phyloP scores from a whole-genome alignment of 2,113 vertebrate genomes.

The Peucedramus taeniatus region DNA sequence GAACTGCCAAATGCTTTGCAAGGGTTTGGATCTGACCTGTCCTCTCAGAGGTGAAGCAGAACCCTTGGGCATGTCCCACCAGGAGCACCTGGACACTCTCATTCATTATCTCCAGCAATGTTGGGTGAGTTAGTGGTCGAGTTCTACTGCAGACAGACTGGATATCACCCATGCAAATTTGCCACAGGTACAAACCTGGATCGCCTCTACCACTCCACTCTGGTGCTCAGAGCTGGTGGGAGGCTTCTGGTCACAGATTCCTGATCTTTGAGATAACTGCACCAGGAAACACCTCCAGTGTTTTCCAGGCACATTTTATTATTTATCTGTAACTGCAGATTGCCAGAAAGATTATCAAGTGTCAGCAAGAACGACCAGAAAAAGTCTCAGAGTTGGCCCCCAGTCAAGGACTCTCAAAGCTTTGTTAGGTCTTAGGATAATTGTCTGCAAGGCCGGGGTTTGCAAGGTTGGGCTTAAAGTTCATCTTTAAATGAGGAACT shows the following conservation, averaged over 20 bases:
- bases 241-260: conserved; percentile 12
- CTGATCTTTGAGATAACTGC: background rate
- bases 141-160: background rate
- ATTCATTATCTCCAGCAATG: background rate
- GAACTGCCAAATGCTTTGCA: background rate
- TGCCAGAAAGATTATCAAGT: conserved; percentile 47
- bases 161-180: background rate
- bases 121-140: background rate
- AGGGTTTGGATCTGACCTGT: background rate
- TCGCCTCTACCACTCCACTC: background rate
- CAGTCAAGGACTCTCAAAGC: background rate
- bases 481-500: conserved; percentile 12
- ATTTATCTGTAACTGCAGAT: conserved; percentile 40
- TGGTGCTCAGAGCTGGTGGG: background rate
- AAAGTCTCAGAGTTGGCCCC: background rate
- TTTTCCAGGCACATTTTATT: background rate
- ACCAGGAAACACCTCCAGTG: conserved; percentile 12
- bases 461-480: conserved; percentile 15
- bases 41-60: background rate
- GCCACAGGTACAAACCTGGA: background rate
- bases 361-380: background rate
- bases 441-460: background rate
- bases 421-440: background rate
- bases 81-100: background rate
- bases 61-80: conserved; percentile 53